Evolutionary conservation across 2,797 vertebrate genomes (phyloP), one percentile per base, ranked within the genome.

Genomic region (Ctenopoma multispine): DNA sequence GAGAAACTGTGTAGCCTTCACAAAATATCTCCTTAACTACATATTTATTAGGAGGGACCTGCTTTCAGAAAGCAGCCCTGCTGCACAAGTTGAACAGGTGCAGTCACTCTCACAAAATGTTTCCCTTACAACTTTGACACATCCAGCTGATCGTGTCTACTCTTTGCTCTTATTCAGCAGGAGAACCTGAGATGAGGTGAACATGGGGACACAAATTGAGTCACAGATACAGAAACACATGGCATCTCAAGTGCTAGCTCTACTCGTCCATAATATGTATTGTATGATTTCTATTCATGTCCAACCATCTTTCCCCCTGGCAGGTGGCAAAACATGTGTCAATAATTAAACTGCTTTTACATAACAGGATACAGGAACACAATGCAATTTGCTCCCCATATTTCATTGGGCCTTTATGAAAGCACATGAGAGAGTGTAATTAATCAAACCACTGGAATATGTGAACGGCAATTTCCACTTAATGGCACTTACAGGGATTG

Each of bases 371-470:
- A 92, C 90, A 90, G 87, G 87, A 93, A 94, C 89, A 92, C 92
- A 90, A 92, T 91, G 92, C 92, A 93, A 93, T 94, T 94, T 93
- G 91, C 91, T 92, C 67, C 80, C 92, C 90, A 92, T 94, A 93
- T 93, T 94, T 93, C 92, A 94, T 89, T 92, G 92, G 92, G 91
- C 92, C 90, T 91, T 92, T 92, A 93, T 93, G 89, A 92, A 92
- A 93, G 91, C 92, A 92, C 92, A 92, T 90, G 92, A 92, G 90
- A 93, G 92, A 92, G 89, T 69, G 91, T 93, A 93, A 94, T 94
- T 94, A 93, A 94, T 94, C 93, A 94, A 94, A 94, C 92, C 93
- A 92, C 92, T 94, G 93, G 93, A 93, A 94, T 94, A 94, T 93
- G 93, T 92, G 93, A 93, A 93, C 87, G 90, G 90, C 92, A 94